Evolutionary conservation across 2,888 invertebrate genomes (phyloP).

Genomic region (Tipula confusa): DNA sequence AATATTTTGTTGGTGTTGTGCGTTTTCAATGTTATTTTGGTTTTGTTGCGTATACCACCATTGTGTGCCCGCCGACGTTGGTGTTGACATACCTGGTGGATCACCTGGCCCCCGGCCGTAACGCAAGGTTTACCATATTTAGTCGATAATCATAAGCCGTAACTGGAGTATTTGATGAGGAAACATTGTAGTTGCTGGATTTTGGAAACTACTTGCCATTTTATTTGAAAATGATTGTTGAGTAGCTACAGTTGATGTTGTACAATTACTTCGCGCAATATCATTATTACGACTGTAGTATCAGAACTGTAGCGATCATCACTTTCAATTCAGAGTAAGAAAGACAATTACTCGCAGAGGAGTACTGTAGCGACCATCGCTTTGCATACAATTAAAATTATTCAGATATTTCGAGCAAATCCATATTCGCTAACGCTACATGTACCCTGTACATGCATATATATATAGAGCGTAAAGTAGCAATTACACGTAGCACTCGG

Average conservation of each 20-base stretch:
- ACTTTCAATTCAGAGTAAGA: too few species aligned
- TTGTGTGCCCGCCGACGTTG: conserved; percentile 54
- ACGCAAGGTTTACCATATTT: conserved; percentile 54
- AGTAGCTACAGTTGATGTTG: conserved; percentile 56
- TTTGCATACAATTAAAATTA: too few species aligned
- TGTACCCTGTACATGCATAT: too few species aligned
- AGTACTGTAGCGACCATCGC: too few species aligned
- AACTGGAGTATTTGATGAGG: conserved; percentile 59
- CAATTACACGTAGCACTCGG: too few species aligned
- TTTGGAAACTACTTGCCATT: conserved; percentile 79
- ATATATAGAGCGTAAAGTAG: too few species aligned
- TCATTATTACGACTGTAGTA: conserved; percentile 53
- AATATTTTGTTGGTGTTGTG: conserved; percentile 56
- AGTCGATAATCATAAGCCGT: conserved; percentile 69
- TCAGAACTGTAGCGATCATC: too few species aligned
- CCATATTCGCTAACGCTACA: too few species aligned
- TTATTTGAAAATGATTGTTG: conserved; percentile 80
- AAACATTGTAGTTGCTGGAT: conserved; percentile 62
- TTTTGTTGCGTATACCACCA: conserved; percentile 68
- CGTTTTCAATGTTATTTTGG: conserved; percentile 55
- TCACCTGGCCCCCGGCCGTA: conserved; percentile 37
- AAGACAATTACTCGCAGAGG: too few species aligned
- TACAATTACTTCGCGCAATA: conserved; percentile 55
- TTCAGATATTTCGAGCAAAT: too few species aligned
- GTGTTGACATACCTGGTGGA: conserved; percentile 37